Evolutionary conservation across 1,140 invertebrate genomes (phyloP).

Genomic region (Portunus trituberculatus): DNA sequence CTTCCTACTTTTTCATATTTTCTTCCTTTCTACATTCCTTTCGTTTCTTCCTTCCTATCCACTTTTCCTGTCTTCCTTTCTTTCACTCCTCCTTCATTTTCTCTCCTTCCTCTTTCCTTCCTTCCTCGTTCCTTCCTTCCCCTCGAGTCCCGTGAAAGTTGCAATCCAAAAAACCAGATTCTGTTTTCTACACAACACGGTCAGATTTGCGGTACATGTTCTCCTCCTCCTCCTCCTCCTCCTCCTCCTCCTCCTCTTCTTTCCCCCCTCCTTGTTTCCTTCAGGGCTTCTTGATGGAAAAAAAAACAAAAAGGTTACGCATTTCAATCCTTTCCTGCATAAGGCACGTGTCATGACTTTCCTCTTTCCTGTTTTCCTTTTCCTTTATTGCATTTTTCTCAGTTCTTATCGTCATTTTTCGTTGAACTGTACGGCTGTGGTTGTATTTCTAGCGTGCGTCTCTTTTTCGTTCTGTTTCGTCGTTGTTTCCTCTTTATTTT

Average conservation of each 20-base stretch:
- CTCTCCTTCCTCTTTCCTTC: no score
- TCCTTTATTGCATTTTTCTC: neutral
- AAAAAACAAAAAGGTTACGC: neutral
- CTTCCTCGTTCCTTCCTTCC: neutral
- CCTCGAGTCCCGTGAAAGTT: no score
- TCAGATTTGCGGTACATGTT: neutral
- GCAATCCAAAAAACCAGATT: no score
- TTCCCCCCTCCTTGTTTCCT: neutral
- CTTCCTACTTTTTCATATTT: neutral
- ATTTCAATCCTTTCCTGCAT: constrained; percentile 6
- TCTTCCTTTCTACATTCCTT: neutral
- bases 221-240: neutral
- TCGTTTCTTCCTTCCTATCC: neutral
- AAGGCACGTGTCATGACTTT: neutral
- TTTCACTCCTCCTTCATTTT: no score
- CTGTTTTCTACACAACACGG: neutral
- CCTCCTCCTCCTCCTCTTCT: neutral
- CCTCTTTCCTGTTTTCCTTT: neutral
- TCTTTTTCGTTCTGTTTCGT: neutral
- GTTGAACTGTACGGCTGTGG: no score
- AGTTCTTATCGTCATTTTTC: no score
- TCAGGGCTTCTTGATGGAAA: no score
- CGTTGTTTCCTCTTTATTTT: neutral
- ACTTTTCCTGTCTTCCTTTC: neutral
- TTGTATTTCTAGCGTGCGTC: no score